Conservation (phyloP, 1,140 invertebrate species). For the Chrysomallon squamiferum region DNA sequence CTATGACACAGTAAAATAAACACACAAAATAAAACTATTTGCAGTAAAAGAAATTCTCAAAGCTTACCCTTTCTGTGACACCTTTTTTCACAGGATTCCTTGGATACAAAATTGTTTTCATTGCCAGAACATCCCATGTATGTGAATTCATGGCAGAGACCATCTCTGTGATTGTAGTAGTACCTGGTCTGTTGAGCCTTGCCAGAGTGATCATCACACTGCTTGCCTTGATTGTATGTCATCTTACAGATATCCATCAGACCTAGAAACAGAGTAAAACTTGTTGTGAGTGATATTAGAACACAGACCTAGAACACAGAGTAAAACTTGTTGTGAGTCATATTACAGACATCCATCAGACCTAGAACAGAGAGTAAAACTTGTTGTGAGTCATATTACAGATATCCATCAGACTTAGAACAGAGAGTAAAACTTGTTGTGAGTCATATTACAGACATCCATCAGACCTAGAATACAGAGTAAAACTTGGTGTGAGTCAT, state of each 20-base stretch:
- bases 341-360: too few species aligned
- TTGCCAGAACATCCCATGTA: conserved; percentile 1
- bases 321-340: too few species aligned
- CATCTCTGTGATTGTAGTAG: not conserved
- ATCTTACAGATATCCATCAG: not conserved
- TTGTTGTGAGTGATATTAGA: too few species aligned
- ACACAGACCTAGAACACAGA: too few species aligned
- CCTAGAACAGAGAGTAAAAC: too few species aligned
- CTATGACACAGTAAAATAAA: too few species aligned
- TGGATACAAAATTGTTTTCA: not conserved
- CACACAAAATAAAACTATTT: not conserved
- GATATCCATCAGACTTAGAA: too few species aligned
- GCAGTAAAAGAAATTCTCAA: not conserved
- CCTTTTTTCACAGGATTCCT: not conserved
- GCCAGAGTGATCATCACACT: not conserved
- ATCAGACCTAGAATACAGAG: too few species aligned
- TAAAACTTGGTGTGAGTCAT: not conserved
- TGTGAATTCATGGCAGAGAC: not conserved
- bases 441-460: too few species aligned
- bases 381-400: too few species aligned
- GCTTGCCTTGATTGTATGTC: not conserved
- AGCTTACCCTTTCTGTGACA: not conserved
- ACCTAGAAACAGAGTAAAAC: not conserved
- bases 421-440: too few species aligned
- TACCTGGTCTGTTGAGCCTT: not conserved